A percentile compares a stretch with the other conserved stretches of the same genome.
These are phyloP conservation scores for Heliocidaris erythrogramma DNA, from an alignment of 35 echinoderm and acorn worm species.

Conservation along the genomic window DNA sequence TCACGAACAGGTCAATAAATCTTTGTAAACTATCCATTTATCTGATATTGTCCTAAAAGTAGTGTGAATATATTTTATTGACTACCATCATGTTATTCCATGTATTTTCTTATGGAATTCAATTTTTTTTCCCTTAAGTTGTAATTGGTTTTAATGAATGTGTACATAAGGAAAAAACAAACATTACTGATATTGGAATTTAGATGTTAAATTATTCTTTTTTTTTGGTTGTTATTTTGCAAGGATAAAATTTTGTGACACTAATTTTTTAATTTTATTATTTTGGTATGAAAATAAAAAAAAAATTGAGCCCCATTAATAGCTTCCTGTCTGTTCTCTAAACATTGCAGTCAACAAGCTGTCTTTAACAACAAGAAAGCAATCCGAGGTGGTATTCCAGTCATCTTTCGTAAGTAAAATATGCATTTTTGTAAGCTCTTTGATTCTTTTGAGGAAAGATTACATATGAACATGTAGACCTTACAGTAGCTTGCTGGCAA, in stretches of 20 bases:
- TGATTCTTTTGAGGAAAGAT: background rate
- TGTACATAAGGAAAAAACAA: background rate
- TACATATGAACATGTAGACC: background rate
- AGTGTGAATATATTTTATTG: too few species aligned
- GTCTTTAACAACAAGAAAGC: constrained; percentile 98
- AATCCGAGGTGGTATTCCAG: constrained; percentile 92
- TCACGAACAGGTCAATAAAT: background rate
- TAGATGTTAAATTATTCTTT: too few species aligned
- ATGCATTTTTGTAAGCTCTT: background rate
- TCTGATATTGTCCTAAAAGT: background rate
- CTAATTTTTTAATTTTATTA: too few species aligned
- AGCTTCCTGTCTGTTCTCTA: background rate
- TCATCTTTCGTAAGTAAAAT: constrained; percentile 93
- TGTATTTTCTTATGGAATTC: background rate
- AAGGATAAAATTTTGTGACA: too few species aligned
- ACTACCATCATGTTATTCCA: background rate
- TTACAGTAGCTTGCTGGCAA: background rate
- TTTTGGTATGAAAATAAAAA: too few species aligned
- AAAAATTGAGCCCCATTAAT: too few species aligned
- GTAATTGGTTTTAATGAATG: background rate
- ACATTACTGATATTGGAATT: background rate
- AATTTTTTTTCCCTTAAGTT: background rate
- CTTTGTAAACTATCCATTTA: background rate
- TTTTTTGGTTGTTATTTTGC: too few species aligned
- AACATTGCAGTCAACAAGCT: constrained; percentile 72